These are phyloP conservation scores for Cyanoliseus patagonus DNA, from an alignment of 2,113 vertebrate species.

Conservation along the genomic window DNA sequence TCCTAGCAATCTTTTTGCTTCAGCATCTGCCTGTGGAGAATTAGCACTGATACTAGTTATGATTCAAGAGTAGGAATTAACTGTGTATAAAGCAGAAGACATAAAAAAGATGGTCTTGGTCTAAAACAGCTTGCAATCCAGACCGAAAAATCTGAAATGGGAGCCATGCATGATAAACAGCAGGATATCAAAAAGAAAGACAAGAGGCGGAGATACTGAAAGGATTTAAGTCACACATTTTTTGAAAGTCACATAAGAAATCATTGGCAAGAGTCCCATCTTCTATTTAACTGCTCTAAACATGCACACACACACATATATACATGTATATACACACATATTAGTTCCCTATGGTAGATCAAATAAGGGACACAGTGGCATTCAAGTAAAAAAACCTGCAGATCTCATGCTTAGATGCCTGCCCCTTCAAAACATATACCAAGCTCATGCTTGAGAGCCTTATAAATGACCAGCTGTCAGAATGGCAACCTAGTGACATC, in stretches of 20 bases:
- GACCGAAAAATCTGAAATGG: background rate
- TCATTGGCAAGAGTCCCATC: background rate
- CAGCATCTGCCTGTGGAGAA: background rate
- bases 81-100: background rate
- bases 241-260: background rate
- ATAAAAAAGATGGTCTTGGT: background rate
- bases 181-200: background rate
- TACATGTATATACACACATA: background rate
- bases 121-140: background rate
- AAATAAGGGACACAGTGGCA: background rate
- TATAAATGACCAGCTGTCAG: background rate
- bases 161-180: background rate
- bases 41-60: background rate
- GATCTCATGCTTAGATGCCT: background rate
- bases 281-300: background rate
- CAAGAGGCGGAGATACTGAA: background rate
- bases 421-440: background rate
- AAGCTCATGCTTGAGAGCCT: background rate
- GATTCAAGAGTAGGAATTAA: background rate
- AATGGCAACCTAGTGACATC: background rate
- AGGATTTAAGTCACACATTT: background rate
- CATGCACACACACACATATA: background rate
- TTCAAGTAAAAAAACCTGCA: background rate
- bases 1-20: background rate
- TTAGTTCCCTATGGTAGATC: background rate